Conservation (phyloP, 2,797 vertebrate genomes). For the Girardinus metallicus region DNA sequence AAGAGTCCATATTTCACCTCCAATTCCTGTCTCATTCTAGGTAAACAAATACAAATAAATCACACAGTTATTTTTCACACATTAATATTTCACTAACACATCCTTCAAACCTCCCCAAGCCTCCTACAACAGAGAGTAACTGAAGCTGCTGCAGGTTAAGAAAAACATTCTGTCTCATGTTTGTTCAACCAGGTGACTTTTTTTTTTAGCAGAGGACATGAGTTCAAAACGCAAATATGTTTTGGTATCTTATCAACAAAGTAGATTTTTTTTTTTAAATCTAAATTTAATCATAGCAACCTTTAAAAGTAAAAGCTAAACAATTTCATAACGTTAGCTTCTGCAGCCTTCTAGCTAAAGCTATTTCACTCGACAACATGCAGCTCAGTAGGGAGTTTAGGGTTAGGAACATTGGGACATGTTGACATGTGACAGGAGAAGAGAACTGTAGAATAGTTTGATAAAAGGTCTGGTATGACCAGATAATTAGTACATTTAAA, state of each 20-base stretch:
- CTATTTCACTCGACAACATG: background rate
- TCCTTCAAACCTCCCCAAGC: background rate
- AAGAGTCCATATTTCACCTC: no score
- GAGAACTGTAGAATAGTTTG: background rate
- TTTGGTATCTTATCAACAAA: background rate
- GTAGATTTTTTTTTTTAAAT: no score
- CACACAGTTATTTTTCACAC: no score
- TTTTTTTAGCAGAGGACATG: background rate
- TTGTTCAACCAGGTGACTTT: no score
- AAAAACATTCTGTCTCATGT: background rate
- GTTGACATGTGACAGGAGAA: background rate
- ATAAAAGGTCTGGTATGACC: background rate
- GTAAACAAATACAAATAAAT: no score
- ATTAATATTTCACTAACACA: background rate
- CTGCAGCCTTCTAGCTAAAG: background rate
- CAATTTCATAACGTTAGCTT: background rate
- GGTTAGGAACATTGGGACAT: background rate
- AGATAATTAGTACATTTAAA: background rate
- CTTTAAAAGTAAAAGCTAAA: background rate
- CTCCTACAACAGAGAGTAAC: background rate
- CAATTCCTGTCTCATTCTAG: no score
- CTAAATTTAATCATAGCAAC: background rate
- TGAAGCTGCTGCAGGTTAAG: background rate
- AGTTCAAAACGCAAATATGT: background rate
- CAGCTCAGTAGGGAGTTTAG: background rate